Percentiles rank a stretch among this genome's conserved stretches.
phyloP scores from a whole-genome alignment of 1,140 invertebrate genomes.

The Hetaerina americana region DNA sequence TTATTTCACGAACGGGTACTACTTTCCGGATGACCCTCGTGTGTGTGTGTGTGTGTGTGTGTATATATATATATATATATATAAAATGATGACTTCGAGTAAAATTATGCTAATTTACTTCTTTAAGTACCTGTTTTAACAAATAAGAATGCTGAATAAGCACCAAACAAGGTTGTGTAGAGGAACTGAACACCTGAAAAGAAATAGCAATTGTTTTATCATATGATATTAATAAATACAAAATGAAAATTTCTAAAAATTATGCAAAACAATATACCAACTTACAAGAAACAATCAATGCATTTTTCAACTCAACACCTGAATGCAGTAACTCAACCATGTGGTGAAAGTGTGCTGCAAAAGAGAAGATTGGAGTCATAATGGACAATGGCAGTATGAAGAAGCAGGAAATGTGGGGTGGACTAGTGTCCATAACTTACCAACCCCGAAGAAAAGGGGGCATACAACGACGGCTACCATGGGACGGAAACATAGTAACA shows the following conservation, averaged over 20 bases:
- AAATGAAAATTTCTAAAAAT: constrained; percentile 6
- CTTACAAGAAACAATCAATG: constrained; percentile 55
- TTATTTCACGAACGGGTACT: no score
- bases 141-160: constrained; percentile 84
- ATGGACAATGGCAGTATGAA: neutral
- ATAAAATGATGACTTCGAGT: neutral
- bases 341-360: constrained; percentile 83
- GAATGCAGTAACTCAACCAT: constrained; percentile 62
- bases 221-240: constrained; percentile 12
- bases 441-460: constrained; percentile 83
- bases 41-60: no score
- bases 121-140: constrained; percentile 55
- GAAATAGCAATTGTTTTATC: constrained; percentile 17
- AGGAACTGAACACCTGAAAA: constrained; percentile 72
- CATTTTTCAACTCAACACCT: constrained; percentile 50
- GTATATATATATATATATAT: no score
- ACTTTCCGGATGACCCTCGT: no score
- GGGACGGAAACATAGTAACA: constrained; percentile 70
- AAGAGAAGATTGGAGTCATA: constrained; percentile 5
- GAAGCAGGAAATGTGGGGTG: neutral
- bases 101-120: constrained; percentile 13
- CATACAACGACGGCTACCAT: constrained; percentile 65
- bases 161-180: constrained; percentile 87
- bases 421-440: constrained; percentile 31
- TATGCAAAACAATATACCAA: no score